These are phyloP conservation scores for Ecliptopera silaceata DNA, from an alignment of 2,888 invertebrate genomes.

Conservation along the genomic window DNA sequence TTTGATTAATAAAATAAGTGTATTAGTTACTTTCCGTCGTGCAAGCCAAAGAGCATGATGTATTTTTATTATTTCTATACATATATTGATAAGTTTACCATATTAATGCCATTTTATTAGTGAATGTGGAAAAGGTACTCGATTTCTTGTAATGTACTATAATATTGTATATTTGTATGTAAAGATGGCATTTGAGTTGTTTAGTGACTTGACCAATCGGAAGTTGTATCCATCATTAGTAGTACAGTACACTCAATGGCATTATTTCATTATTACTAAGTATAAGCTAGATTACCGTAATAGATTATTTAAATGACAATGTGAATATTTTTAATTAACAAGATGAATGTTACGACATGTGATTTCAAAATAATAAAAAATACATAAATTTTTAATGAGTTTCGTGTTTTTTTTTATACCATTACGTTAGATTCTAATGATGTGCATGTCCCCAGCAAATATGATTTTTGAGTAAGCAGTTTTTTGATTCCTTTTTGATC, in stretches of 20 bases:
- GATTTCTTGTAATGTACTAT: slow-evolving; percentile 77
- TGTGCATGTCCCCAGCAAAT: too few relatives aligned
- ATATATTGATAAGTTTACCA: slow-evolving; percentile 74
- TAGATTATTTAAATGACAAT: slow-evolving; percentile 85
- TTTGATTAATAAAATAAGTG: slow-evolving; percentile 58
- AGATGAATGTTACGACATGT: slow-evolving; percentile 85
- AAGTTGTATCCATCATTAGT: slow-evolving; percentile 58
- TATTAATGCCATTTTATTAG: slow-evolving; percentile 81
- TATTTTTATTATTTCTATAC: slow-evolving; percentile 79
- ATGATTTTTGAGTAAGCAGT: too few relatives aligned
- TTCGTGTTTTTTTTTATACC: slow-evolving; percentile 37
- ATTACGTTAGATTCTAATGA: too few relatives aligned
- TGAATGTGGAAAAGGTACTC: slow-evolving; percentile 73
- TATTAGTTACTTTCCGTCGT: slow-evolving; percentile 76
- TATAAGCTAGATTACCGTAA: slow-evolving; percentile 83
- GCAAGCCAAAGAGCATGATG: slow-evolving; percentile 83
- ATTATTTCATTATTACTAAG: slow-evolving; percentile 74
- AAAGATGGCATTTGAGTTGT: slow-evolving; percentile 71
- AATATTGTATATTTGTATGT: slow-evolving; percentile 81
- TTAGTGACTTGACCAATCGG: slow-evolving; percentile 80
- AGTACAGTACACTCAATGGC: slow-evolving; percentile 69
- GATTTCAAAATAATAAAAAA: slow-evolving; percentile 85
- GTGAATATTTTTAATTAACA: slow-evolving; percentile 86
- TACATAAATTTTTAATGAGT: slow-evolving; percentile 84
- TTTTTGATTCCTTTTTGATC: too few relatives aligned